These are phyloP conservation scores for Mythimna vitellina DNA, from an alignment of 2,888 invertebrate species.

Conservation along the genomic window DNA sequence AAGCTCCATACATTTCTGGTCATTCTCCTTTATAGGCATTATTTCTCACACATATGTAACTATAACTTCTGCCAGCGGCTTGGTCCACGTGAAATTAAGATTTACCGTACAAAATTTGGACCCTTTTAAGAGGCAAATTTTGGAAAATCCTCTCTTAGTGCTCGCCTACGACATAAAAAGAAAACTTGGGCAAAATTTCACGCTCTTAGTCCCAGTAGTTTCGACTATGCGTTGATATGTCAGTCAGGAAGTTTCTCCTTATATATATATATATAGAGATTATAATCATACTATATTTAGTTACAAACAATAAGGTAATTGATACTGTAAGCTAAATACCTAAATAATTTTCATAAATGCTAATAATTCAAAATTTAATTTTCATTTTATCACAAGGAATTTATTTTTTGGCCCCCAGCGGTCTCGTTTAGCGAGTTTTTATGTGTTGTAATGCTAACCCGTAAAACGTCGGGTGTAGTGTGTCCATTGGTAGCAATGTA, in stretches of 20 bases:
- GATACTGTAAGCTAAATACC: neutral
- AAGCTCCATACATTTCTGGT: no score
- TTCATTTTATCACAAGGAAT: conserved; percentile 31
- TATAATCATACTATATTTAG: neutral
- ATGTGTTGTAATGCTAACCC: conserved; percentile 52
- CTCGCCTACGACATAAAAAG: no score
- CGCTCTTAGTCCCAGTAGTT: no score
- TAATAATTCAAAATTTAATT: conserved; percentile 31
- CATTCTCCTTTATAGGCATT: neutral
- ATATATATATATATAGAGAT: no score
- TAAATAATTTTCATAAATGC: conserved; percentile 23
- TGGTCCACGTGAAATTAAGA: no score
- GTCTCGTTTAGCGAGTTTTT: conserved; percentile 46
- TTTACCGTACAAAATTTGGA: no score
- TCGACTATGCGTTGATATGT: no score
- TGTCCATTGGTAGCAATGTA: conserved; percentile 42
- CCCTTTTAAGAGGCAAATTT: no score
- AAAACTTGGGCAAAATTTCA: no score
- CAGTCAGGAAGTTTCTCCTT: no score
- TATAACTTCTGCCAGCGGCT: no score
- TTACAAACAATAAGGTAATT: neutral
- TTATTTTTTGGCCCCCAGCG: conserved; percentile 39
- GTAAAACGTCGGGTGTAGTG: conserved; percentile 58
- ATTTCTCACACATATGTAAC: neutral
- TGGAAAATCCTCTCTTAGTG: no score